Base-by-base conservation (phyloP, 2,797 vertebrate species). In the Cossypha dichroa region DNA sequence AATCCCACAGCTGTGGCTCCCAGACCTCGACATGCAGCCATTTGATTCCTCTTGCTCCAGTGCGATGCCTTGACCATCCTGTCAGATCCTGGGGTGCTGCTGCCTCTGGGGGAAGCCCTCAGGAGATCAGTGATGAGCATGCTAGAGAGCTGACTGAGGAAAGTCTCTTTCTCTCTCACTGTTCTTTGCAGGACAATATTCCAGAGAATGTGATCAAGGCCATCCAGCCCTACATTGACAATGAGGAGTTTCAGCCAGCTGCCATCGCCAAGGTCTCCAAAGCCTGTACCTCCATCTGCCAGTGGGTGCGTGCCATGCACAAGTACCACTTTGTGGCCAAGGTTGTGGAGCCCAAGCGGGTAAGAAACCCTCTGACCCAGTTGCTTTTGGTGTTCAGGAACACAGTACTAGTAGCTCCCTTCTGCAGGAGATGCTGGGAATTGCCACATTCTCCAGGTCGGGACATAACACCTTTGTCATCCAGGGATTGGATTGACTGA, bases 281-380 rank as follows among this genome's bases (percentile, higher is more conserved):
- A 97, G 99, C 99, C 75, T 99, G 99, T 94, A 99, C 98, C 15
- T 99, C 99, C 76, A 99, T 99, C 95, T 99, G 99, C 96, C 99
- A 99, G 97, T 99, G 99, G 99, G 99, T 99, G 70, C 98, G 98
- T 13, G 99, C 99, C 89, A 99, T 99, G 99, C 97, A 99, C 95
- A 97, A 97, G 67, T 99, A 99, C 97, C 98, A 99, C 96, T 99
- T 99, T 45, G 98, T 99, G 95, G 97, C 98, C 92, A 99, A 97
- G 94, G 97, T 95, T 0, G 98, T 99, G 97, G 98, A 99, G 94
- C 99, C 99, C 87, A 99, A 99, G 97, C 95, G 98, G 98, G 99
- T 99, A 98, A 98, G 98, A 54, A n/a, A 43, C 40, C 38, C 2
- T 1, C 0, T 28, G 46, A 52, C 14, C 18, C 10, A 9, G 13